phyloP scores from a whole-genome alignment of 2,113 vertebrate species.

The Siniperca knerii region DNA sequence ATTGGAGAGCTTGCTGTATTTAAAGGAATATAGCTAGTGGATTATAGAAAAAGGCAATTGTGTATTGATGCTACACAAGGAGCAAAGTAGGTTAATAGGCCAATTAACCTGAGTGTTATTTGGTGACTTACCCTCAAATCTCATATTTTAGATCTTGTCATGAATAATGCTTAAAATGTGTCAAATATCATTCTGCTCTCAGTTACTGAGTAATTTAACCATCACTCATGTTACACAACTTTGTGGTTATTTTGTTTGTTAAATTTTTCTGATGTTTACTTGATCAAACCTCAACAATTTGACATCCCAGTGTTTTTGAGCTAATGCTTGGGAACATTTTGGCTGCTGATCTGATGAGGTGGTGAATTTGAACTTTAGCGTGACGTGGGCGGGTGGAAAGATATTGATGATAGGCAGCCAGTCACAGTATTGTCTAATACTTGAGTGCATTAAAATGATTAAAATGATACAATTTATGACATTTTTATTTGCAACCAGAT shows the following conservation, averaged over 20 bases:
- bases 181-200: neutral
- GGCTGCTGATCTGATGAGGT: neutral
- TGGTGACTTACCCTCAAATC: neutral
- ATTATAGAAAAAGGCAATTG: neutral
- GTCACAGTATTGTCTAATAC: neutral
- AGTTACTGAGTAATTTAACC: neutral
- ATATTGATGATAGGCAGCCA: neutral
- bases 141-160: neutral
- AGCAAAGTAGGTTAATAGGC: neutral
- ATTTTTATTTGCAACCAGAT: constrained; percentile 12
- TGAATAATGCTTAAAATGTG: neutral
- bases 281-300: neutral
- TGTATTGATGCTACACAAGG: constrained; percentile 3
- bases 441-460: neutral
- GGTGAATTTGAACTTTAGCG: neutral
- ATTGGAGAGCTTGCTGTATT: constrained; percentile 8
- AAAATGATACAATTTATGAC: neutral
- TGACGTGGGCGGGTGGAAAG: neutral
- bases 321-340: neutral
- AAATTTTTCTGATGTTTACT: neutral
- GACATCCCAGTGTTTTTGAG: neutral
- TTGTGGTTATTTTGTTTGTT: neutral
- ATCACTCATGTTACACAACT: neutral
- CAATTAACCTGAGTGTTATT: neutral
- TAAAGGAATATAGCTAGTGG: neutral